phyloP scores from a whole-genome alignment of 2,797 vertebrate species.

The Heterohyrax brucei region DNA sequence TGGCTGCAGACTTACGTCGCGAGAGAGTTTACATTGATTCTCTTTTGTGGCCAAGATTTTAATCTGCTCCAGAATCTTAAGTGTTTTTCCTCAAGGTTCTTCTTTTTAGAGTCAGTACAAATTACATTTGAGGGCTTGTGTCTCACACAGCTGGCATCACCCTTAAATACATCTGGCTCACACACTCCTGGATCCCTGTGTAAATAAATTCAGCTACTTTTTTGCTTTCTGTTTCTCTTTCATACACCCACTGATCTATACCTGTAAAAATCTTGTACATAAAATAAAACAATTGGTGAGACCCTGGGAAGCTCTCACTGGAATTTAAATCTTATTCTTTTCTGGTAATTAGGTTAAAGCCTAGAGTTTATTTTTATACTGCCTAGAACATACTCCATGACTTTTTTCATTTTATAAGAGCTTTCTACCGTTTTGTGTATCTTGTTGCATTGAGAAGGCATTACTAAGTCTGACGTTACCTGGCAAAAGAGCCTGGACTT shows the following conservation, averaged over 20 bases:
- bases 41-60: background rate
- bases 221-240: background rate
- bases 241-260: background rate
- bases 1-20: background rate
- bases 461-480: background rate
- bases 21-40: background rate
- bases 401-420: background rate
- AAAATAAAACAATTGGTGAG: background rate
- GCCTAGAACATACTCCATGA: background rate
- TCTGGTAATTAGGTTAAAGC: constrained; percentile 8
- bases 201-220: constrained; percentile 13
- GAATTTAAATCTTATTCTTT: constrained; percentile 31
- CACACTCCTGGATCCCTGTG: background rate
- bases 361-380: constrained; percentile 50
- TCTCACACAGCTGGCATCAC: background rate
- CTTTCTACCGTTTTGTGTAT: background rate
- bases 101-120: background rate
- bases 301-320: background rate
- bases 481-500: background rate
- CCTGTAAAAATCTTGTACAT: background rate
- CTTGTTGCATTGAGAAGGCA: background rate
- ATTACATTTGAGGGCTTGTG: constrained; percentile 6
- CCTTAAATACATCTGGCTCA: background rate
- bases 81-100: background rate
- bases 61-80: background rate